These are phyloP conservation scores for Pseudolycoriella hygida DNA, from an alignment of 2,888 invertebrate genomes.

Conservation along the genomic window DNA sequence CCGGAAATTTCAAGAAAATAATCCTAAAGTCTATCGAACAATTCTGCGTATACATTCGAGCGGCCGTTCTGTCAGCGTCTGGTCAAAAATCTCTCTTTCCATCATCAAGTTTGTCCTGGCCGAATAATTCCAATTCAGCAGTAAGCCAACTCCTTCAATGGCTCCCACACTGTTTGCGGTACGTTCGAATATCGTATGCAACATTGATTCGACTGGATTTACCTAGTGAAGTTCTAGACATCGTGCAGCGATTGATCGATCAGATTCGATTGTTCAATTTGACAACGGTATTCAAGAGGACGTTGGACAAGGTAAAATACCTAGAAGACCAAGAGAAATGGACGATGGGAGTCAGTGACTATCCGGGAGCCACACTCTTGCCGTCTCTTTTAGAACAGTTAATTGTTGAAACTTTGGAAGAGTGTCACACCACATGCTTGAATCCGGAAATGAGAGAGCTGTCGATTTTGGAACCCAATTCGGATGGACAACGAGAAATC, in stretches of 20 bases:
- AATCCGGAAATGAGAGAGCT: constrained; percentile 50
- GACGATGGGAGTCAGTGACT: constrained; percentile 69
- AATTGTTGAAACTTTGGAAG: constrained; percentile 52
- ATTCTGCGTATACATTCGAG: constrained; percentile 54
- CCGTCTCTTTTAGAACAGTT: constrained; percentile 56
- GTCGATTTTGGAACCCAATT: constrained; percentile 26
- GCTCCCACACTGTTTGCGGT: constrained; percentile 64
- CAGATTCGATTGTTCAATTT: constrained; percentile 78
- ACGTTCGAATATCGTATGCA: constrained; percentile 63
- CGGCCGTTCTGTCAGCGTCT: constrained; percentile 50
- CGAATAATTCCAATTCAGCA: constrained; percentile 37
- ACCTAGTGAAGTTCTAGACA: constrained; percentile 71
- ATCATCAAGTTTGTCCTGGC: constrained; percentile 19
- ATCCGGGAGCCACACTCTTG: constrained; percentile 71
- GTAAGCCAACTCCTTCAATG: constrained; percentile 41
- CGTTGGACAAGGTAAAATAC: constrained; percentile 56
- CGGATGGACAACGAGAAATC: constrained; percentile 26
- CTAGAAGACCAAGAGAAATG: constrained; percentile 64
- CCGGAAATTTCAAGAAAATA: constrained; percentile 65
- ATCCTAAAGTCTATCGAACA: constrained; percentile 57
- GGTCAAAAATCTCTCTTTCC: constrained; percentile 32
- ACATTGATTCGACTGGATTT: constrained; percentile 69
- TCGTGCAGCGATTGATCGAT: constrained; percentile 68
- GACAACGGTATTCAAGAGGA: constrained; percentile 66
- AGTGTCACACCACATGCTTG: constrained; percentile 49